Base-by-base conservation (phyloP, 2,797 vertebrate genomes). In the Monodelphis domestica region DNA sequence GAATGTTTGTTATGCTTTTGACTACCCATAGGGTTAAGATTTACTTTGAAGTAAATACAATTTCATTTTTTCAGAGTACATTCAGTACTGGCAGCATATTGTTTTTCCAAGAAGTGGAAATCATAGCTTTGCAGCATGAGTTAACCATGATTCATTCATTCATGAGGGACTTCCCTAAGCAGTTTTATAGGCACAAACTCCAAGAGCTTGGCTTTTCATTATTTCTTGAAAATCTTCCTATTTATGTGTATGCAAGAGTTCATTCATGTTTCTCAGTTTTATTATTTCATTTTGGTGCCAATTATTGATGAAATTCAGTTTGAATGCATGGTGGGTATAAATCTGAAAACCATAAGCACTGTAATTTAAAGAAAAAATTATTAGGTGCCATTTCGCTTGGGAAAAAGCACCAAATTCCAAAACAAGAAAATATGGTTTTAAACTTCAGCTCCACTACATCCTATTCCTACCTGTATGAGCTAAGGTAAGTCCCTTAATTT, bases 61-160 rank as follows among this genome's bases (percentile, higher is more conserved):
- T 91, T 84, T 94, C 26, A 91, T 12, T 88, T 88, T 88, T 88
- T 33, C 95, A 94, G 89, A 95, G 26, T 55, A 78, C n/a, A 21
- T n/a, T 90, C 1, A n/a, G 29, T 89, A 70, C 87, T 21, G n/a
- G 57, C 21, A 88, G 56, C 52, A 50, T 5, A 84, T 3, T 78
- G 0, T 89, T 38, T 29, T 93, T 78, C 70, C 45, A 92, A 63
- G 78, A 52, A 52, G 54, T 45, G 12, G 53, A 92, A 94, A 90
- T 54, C 54, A 51, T 51, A 15, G 53, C 51, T 51, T 55, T 89
- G 14, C 51, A 28, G 38, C 89, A 78, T 56, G 57, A 30, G 52
- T 84, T 93, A n/a, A 78, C 51, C 52, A 90, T 54, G 53, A 91
- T 10, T 90, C 51, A 28, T 15, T 87, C 59, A 90, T 21, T 93